Conservation (phyloP, 1,140 invertebrate genomes). For the Lanistes nyassanus region DNA sequence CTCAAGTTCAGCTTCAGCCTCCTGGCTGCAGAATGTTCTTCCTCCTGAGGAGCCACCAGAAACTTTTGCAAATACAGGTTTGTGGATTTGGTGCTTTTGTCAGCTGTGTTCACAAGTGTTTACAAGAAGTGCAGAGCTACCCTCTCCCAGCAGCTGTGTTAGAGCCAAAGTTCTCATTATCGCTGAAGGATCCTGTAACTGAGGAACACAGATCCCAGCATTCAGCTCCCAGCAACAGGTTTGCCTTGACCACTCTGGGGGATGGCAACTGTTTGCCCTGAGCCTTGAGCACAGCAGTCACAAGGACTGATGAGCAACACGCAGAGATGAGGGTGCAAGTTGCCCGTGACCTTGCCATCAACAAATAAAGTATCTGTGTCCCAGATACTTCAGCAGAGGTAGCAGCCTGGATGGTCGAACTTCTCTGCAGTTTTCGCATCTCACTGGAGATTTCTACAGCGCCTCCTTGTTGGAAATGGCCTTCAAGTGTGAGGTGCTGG, state of each 20-base stretch:
- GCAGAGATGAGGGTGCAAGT: not conserved
- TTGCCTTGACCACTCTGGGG: not conserved
- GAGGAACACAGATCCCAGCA: too few species aligned
- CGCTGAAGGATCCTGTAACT: too few species aligned
- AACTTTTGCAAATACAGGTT: not conserved
- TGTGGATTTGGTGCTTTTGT: not conserved
- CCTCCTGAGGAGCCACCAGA: not conserved
- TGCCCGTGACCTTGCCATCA: too few species aligned
- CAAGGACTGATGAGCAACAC: not conserved
- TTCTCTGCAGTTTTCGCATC: not conserved
- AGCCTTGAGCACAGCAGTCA: not conserved
- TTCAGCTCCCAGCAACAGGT: not conserved
- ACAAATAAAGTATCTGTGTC: not conserved
- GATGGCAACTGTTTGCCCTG: slow-evolving; percentile 11
- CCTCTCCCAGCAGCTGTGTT: not conserved
- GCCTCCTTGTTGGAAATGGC: not conserved
- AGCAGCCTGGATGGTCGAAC: too few species aligned
- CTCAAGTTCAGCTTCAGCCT: not conserved
- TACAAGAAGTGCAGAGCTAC: too few species aligned
- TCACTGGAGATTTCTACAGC: not conserved
- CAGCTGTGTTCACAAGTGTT: not conserved
- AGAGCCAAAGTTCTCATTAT: not conserved
- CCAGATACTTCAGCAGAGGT: not conserved
- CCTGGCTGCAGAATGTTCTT: not conserved
- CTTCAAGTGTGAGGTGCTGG: not conserved